These are phyloP conservation scores for Peribatodes rhomboidaria DNA, from an alignment of 2,888 invertebrate species.

Conservation along the genomic window DNA sequence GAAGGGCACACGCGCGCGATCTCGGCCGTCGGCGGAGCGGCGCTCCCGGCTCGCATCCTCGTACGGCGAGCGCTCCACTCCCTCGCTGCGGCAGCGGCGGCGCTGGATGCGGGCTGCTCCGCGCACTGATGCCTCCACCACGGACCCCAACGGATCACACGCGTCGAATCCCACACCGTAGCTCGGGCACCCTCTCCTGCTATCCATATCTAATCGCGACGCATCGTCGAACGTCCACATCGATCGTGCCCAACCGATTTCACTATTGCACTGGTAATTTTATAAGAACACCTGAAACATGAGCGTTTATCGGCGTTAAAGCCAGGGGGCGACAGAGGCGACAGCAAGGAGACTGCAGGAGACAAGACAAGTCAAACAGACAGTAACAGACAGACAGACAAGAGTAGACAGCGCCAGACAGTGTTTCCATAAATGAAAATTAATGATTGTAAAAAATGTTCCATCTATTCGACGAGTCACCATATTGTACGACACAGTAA, in stretches of 20 bases:
- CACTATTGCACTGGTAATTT: slow-evolving; percentile 80
- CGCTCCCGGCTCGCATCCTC: slow-evolving; percentile 77
- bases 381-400: too few species aligned
- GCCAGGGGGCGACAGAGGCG: slow-evolving; percentile 56
- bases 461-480: too few species aligned
- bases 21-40: slow-evolving; percentile 68
- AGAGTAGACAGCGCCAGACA: too few species aligned
- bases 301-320: slow-evolving; percentile 67
- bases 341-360: too few species aligned
- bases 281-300: slow-evolving; percentile 71
- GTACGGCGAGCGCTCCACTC: slow-evolving; percentile 81
- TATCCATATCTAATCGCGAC: slow-evolving; percentile 81
- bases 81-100: slow-evolving; percentile 83
- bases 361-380: too few species aligned
- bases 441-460: too few species aligned
- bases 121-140: slow-evolving; percentile 75
- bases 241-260: slow-evolving; percentile 70
- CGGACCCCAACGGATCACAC: slow-evolving; percentile 77
- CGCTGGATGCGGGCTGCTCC: slow-evolving; percentile 78
- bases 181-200: slow-evolving; percentile 76
- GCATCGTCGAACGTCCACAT: slow-evolving; percentile 80
- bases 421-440: too few species aligned
- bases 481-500: too few species aligned
- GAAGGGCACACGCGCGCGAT: slow-evolving; percentile 67
- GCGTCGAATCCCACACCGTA: slow-evolving; percentile 82